A percentile compares a stretch with the other conserved stretches of the same genome.
Conservation (phyloP, 2,888 invertebrate genomes). For the Oeneis ivallda region DNA sequence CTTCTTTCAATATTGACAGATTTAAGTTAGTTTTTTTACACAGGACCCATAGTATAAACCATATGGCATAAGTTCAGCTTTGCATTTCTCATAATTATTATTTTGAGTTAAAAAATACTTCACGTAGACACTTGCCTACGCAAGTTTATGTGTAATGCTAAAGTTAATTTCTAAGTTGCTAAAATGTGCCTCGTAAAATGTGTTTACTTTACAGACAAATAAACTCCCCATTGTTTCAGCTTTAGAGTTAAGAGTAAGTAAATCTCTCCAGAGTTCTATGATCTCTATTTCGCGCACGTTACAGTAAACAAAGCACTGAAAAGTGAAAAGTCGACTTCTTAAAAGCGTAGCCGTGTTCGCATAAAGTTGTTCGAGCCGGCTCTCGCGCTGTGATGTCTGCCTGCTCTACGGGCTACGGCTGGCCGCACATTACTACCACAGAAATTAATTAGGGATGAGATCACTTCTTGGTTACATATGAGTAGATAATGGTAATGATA, state of each 20-base stretch:
- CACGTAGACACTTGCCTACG: neutral
- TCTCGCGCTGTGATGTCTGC: constrained; percentile 36
- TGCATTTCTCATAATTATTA: neutral
- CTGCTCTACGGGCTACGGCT: constrained; percentile 10
- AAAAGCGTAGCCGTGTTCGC: constrained; percentile 69
- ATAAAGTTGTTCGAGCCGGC: constrained; percentile 55
- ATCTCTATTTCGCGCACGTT: constrained; percentile 41
- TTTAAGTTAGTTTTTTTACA: too few relatives aligned
- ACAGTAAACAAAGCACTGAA: constrained; percentile 38
- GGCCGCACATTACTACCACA: neutral
- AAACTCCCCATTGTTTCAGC: constrained; percentile 39
- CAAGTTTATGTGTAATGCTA: neutral
- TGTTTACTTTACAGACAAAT: constrained; percentile 31
- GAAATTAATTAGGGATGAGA: too few relatives aligned
- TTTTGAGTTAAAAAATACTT: constrained; percentile 1
- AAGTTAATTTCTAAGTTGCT: constrained; percentile 12
- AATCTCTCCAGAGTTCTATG: constrained; percentile 30
- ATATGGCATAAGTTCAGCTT: too few relatives aligned
- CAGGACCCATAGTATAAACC: too few relatives aligned
- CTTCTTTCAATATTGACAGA: too few relatives aligned
- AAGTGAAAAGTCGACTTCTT: constrained; percentile 46
- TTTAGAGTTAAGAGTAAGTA: constrained; percentile 50
- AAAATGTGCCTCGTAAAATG: constrained; percentile 32
- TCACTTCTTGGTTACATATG: too few relatives aligned
- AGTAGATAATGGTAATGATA: too few relatives aligned